These are phyloP conservation scores for Spizaetus ornatus DNA, from an alignment of 2,113 vertebrate genomes.

Conservation along the genomic window DNA sequence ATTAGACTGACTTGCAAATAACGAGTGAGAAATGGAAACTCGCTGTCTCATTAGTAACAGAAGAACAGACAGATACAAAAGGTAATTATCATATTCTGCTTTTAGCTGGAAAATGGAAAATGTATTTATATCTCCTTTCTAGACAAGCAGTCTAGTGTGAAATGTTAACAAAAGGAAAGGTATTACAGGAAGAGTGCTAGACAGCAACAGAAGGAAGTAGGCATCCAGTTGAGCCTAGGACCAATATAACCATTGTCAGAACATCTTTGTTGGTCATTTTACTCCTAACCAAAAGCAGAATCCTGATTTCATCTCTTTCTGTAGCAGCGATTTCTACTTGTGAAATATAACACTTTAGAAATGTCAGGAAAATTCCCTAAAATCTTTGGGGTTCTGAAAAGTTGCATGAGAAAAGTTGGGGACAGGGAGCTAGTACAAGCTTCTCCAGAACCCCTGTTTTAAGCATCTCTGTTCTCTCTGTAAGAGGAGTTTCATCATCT, in stretches of 20 bases:
- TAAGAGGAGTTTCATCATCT: not conserved
- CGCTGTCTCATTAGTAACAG: not conserved
- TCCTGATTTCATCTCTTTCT: not conserved
- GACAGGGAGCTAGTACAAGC: not conserved
- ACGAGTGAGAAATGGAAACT: conserved; percentile 16
- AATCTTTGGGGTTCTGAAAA: not conserved
- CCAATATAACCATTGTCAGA: not conserved
- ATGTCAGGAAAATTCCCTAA: not conserved
- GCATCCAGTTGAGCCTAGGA: not conserved
- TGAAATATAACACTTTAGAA: not conserved
- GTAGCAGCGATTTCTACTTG: not conserved
- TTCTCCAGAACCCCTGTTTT: not conserved
- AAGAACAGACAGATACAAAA: not conserved
- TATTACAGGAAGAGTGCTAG: not conserved
- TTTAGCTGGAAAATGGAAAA: not conserved
- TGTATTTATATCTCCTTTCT: not conserved
- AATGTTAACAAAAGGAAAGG: not conserved
- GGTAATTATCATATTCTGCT: not conserved
- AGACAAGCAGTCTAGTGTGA: not conserved
- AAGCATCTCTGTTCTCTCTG: not conserved
- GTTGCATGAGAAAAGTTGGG: not conserved
- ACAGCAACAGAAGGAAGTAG: not conserved
- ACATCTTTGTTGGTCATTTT: not conserved
- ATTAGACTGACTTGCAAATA: conserved; percentile 18
- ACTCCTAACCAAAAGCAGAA: not conserved